Evolutionary conservation across 2,113 vertebrate species (phyloP), one percentile per base, ranked within the genome.

Genomic region (Engraulis encrasicolus): DNA sequence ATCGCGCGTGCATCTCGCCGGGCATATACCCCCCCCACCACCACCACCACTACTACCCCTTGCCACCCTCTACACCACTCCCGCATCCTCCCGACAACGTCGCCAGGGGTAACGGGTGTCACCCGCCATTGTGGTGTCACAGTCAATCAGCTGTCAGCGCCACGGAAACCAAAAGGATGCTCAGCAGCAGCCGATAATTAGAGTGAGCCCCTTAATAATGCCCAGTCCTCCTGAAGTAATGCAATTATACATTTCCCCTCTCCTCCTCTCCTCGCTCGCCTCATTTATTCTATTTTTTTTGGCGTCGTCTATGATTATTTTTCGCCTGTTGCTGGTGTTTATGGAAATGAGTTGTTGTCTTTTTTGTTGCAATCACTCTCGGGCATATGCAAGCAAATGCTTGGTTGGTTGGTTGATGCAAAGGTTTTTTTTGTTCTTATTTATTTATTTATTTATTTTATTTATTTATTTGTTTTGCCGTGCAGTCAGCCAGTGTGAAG

Each of bases 71-170:
- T n/a, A n/a, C n/a, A n/a, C n/a, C n/a, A n/a, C 83, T 84, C 89
- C 87, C 87, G 89, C 83, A 84, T 89, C 88, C 93, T 93, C 94
- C 91, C 58, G 83, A 91, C 92, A 90, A 93, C 87, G 88, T 74
- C 86, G 89, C 88, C 81, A 80, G 82, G 87, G 88, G 87, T 88
- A 86, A 0, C 50, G 2, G 37, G 82, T 88, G 88, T 78, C 45
- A 85, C 84, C 50, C 48, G 88, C 88, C 88, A 89, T 87, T 81
- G 50, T 0, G 0, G 83, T 90, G 90, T 94, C 85, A 87, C 84
- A 88, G 84, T 85, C 2, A 18, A 92, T 91, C 90, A 90, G 14
- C 89, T 93, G 91, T 87, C 94, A 87, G 82, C 61, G 90, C 88
- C 82, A 79, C 71, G 84, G 88, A 90, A 91, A 83, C 9, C 81